These are phyloP conservation scores for Gavia stellata DNA, from an alignment of 2,113 vertebrate species.

Conservation along the genomic window DNA sequence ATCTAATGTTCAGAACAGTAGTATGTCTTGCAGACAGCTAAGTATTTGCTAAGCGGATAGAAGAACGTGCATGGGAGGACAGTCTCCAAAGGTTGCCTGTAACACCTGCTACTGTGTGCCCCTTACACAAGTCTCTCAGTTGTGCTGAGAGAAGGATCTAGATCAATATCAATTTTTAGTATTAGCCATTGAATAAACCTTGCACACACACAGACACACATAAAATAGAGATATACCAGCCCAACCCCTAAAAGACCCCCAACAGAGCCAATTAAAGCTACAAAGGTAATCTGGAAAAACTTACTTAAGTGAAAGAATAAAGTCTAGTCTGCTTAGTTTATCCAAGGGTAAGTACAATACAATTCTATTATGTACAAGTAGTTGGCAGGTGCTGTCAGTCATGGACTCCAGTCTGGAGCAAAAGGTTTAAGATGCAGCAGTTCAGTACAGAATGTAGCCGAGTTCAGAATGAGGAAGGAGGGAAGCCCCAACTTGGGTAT, in stretches of 20 bases:
- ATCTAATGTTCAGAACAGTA: not conserved
- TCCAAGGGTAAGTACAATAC: not conserved
- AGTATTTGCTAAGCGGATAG: not conserved
- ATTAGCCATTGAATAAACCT: not conserved
- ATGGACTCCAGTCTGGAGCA: not conserved
- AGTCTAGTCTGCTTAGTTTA: not conserved
- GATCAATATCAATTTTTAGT: not conserved
- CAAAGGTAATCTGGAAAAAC: not conserved
- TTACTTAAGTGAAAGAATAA: not conserved
- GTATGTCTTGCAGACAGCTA: not conserved
- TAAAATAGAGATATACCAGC: not conserved
- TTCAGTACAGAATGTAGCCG: not conserved
- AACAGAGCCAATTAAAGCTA: not conserved
- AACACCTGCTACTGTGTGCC: not conserved
- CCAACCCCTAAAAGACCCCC: not conserved
- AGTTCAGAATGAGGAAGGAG: not conserved
- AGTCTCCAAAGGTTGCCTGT: not conserved
- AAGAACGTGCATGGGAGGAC: not conserved
- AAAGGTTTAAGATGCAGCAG: not conserved
- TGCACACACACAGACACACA: not conserved
- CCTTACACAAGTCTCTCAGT: too few relatives aligned
- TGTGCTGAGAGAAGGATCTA: not conserved
- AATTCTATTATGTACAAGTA: not conserved
- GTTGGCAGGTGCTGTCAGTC: not conserved
- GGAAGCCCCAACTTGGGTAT: not conserved